Conservation (phyloP, 2,797 vertebrate genomes). For the Phylloscopus collybita region DNA sequence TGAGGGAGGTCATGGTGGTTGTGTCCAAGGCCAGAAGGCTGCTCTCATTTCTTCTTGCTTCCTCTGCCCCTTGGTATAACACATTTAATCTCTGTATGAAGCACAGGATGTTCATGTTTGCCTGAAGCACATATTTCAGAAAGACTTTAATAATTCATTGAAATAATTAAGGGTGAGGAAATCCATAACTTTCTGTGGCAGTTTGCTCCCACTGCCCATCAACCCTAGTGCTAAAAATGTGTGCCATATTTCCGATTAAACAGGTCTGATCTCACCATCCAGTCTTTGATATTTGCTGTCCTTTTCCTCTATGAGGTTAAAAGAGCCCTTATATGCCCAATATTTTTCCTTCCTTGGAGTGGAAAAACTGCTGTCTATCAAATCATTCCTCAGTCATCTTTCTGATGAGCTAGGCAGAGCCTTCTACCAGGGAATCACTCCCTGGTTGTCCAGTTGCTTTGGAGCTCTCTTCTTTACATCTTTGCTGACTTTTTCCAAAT, state of each 20-base stretch:
- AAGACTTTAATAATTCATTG: conserved; percentile 44
- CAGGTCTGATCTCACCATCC: neutral
- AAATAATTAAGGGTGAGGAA: conserved; percentile 41
- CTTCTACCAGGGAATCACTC: neutral
- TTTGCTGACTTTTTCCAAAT: neutral
- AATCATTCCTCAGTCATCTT: neutral
- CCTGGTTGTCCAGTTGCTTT: neutral
- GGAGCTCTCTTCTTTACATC: neutral
- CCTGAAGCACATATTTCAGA: conserved; percentile 42
- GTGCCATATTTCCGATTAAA: neutral
- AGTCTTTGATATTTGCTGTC: neutral
- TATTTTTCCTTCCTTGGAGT: neutral
- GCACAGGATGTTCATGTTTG: conserved; percentile 20
- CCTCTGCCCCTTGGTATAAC: neutral
- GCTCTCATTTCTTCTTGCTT: neutral
- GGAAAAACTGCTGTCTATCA: neutral
- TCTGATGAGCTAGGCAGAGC: neutral
- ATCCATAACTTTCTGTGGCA: conserved; percentile 12
- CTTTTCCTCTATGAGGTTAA: neutral
- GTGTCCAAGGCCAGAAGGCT: neutral
- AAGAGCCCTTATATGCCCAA: neutral
- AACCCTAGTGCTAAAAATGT: neutral
- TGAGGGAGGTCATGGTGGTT: neutral
- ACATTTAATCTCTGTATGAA: neutral
- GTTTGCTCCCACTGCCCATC: neutral